A percentile compares a stretch with the other conserved stretches of the same genome.
Conservation (phyloP, 2,888 invertebrate genomes). For the Colostygia pectinataria region DNA sequence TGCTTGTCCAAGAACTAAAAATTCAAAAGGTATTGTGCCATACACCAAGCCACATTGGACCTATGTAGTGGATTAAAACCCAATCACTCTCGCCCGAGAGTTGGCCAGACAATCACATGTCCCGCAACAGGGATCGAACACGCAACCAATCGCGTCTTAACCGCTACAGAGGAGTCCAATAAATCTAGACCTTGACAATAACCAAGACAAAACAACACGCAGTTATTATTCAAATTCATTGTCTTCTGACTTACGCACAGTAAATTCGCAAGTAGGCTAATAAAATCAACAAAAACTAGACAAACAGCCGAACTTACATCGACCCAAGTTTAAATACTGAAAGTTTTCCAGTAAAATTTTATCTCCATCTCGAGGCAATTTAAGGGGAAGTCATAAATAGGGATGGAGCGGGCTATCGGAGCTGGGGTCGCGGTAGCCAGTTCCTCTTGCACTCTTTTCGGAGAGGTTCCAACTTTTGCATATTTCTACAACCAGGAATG, state of each 20-base stretch:
- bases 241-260: slow-evolving; percentile 15
- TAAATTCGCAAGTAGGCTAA: slow-evolving; percentile 23
- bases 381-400: slow-evolving; percentile 50
- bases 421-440: not conserved
- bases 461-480: not conserved
- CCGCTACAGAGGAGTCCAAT: not conserved
- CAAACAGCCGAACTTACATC: slow-evolving; percentile 34
- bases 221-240: slow-evolving; percentile 10
- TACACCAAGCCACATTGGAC: no score
- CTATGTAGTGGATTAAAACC: no score
- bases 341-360: slow-evolving; percentile 40
- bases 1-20: no score
- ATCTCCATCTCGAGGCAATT: slow-evolving; percentile 48
- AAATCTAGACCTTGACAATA: not conserved
- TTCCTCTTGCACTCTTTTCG: not conserved
- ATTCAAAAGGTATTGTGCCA: no score
- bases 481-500: not conserved
- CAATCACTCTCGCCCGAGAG: no score
- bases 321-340: slow-evolving; percentile 34
- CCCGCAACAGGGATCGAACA: no score
- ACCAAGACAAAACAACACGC: slow-evolving; percentile 4
- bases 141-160: no score
- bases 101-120: no score
- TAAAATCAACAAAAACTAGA: slow-evolving; percentile 36
- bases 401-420: slow-evolving; percentile 9